Evolutionary conservation across 64 coral and sea anemone genomes (phyloP), one percentile per base, ranked within the genome.

Genomic region (Porites australiensis): DNA sequence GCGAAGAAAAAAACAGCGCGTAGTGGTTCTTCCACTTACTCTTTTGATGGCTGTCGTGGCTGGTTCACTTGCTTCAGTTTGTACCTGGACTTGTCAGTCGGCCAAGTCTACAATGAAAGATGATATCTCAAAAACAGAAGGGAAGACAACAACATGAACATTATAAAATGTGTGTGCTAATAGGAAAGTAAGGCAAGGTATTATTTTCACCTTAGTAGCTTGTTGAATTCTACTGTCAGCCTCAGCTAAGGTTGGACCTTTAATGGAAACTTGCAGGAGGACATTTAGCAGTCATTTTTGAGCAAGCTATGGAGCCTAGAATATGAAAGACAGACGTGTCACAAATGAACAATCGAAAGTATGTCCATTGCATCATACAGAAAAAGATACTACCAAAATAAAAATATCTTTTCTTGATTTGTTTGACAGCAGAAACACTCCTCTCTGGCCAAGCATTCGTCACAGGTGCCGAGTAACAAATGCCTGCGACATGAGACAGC

Each of bases 401-500:
- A 54, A 54, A 58, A n/a, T n/a, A n/a, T n/a, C n/a, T n/a, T 50
- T 13, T 57, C 21, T 81, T 81, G 1, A 81, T 81, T 81, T 2
- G 51, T 61, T 81, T 81, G 8, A 81, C 77, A 11, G 77, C 77
- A 55, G 49, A 81, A 54, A 81, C 77, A 3, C 52, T 50, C 77
- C 77, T 81, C n/a, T 81, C 77, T 23, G 77, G 20, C 77, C 52
- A 81, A 58, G 77, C 20, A 81, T 81, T 81, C n/a, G 77, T 81
- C 23, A 81, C 77, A 59, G 77, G 77, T 22, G 77, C 77, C 49
- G 19, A 55, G 16, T 81, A 81, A 51, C 52, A 81, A 81, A 81
- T 81, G 18, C 23, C 77, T 81, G 77, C 77, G 9, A 81, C 77
- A n/a, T 58, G 19, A 58, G 77, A 57, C 49, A 81, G 76, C 76